phyloP scores from a whole-genome alignment of 2,113 vertebrate species.

The Muscicapa adusta region DNA sequence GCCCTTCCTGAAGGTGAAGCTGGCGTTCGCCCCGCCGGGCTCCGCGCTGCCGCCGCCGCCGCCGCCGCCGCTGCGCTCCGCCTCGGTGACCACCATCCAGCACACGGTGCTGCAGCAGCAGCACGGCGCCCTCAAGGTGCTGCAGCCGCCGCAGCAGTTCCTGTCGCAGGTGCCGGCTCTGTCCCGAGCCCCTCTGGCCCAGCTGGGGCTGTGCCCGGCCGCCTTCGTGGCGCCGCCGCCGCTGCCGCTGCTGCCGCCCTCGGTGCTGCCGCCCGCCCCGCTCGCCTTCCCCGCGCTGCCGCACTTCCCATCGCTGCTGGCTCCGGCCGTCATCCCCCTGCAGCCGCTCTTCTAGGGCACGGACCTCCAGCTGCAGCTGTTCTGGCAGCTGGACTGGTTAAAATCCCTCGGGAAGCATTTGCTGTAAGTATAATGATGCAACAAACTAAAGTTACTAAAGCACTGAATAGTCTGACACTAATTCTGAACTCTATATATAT shows the following conservation, averaged over 20 bases:
- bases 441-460: slow-evolving; percentile 68
- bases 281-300: slow-evolving; percentile 77
- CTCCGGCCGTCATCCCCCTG: slow-evolving; percentile 77
- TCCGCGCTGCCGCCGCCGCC: slow-evolving; percentile 73
- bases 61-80: slow-evolving; percentile 72
- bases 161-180: slow-evolving; percentile 77
- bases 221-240: slow-evolving; percentile 71
- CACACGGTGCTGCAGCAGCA: slow-evolving; percentile 83
- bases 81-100: slow-evolving; percentile 80
- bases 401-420: slow-evolving; percentile 30
- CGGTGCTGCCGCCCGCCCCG: slow-evolving; percentile 69
- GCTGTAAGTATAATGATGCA: slow-evolving; percentile 65
- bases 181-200: slow-evolving; percentile 73
- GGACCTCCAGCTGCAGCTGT: background rate
- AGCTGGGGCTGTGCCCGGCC: slow-evolving; percentile 69
- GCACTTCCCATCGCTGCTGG: slow-evolving; percentile 76
- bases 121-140: slow-evolving; percentile 71
- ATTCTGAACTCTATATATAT: slow-evolving; percentile 43
- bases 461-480: slow-evolving; percentile 68
- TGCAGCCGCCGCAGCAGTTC: slow-evolving; percentile 79
- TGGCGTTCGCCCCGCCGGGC: slow-evolving; percentile 59
- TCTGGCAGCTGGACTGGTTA: background rate
- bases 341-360: slow-evolving; percentile 79
- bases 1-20: slow-evolving; percentile 52
- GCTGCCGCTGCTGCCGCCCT: slow-evolving; percentile 73